phyloP scores from a whole-genome alignment of 1,140 invertebrate species.

The Drosophila ananassae region DNA sequence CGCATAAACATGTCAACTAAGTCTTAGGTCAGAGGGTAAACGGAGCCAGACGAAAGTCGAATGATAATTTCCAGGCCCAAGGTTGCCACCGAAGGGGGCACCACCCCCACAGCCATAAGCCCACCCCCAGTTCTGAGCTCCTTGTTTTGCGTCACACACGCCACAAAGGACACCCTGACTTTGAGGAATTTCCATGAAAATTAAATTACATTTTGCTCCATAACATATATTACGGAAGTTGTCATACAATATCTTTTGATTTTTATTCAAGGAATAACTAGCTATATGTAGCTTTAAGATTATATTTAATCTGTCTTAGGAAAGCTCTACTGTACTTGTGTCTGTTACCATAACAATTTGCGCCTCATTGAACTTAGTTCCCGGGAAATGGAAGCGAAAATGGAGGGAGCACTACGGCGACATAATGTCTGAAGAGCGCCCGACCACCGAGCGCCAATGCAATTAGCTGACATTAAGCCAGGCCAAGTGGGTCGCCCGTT shows the following conservation, averaged over 20 bases:
- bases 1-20: conserved; percentile 48
- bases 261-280: conserved; percentile 1
- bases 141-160: conserved; percentile 46
- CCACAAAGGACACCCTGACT: conserved; percentile 33
- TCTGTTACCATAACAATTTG: conserved; percentile 41
- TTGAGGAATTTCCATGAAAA: conserved; percentile 1
- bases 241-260: conserved; percentile 8
- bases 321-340: conserved; percentile 6
- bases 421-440: conserved; percentile 35
- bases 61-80: conserved; percentile 46
- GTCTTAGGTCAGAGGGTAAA: conserved; percentile 14
- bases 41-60: conserved; percentile 6
- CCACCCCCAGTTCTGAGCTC: background rate
- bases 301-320: background rate
- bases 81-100: conserved; percentile 5
- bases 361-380: conserved; percentile 29
- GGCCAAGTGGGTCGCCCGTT: conserved; percentile 45
- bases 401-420: conserved; percentile 14
- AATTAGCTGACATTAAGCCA: conserved; percentile 55
- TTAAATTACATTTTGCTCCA: background rate
- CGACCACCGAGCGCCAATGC: conserved; percentile 41
- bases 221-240: background rate
- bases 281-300: too few species aligned
- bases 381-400: background rate
- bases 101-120: conserved; percentile 18